These are phyloP conservation scores for Atherix ibis DNA, from an alignment of 2,888 invertebrate species.

Conservation along the genomic window DNA sequence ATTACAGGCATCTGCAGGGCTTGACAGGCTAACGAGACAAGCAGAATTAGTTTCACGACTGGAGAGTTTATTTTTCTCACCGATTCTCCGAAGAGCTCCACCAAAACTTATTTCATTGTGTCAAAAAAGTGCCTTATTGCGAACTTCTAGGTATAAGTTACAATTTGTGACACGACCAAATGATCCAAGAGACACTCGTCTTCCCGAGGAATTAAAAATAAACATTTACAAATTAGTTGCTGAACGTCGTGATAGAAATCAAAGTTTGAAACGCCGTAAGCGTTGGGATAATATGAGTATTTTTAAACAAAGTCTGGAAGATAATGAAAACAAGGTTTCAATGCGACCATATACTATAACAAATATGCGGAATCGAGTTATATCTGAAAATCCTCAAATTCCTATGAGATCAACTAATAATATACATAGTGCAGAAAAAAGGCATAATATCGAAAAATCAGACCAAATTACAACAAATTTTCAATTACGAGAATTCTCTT, in stretches of 20 bases:
- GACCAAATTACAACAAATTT: slow-evolving; percentile 19
- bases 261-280: slow-evolving; percentile 36
- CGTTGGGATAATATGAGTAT: slow-evolving; percentile 28
- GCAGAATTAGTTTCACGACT: slow-evolving; percentile 68
- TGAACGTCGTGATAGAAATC: slow-evolving; percentile 44
- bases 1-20: slow-evolving; percentile 61
- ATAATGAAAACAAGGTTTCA: slow-evolving; percentile 4
- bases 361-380: slow-evolving; percentile 6
- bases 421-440: too few relatives aligned
- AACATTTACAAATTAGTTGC: slow-evolving; percentile 60
- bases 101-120: slow-evolving; percentile 46
- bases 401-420: slow-evolving; percentile 4
- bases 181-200: slow-evolving; percentile 61
- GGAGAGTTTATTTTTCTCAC: slow-evolving; percentile 69
- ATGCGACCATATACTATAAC: slow-evolving; percentile 6
- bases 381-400: slow-evolving; percentile 9
- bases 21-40: slow-evolving; percentile 65
- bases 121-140: slow-evolving; percentile 55
- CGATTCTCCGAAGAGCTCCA: slow-evolving; percentile 50
- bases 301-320: slow-evolving; percentile 19
- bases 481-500: slow-evolving; percentile 19
- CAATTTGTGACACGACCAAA: slow-evolving; percentile 63
- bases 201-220: slow-evolving; percentile 58
- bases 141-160: slow-evolving; percentile 57
- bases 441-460: not conserved